A percentile compares a stretch with the other conserved stretches of the same genome.
These are phyloP conservation scores for Prunella fulvescens DNA, from an alignment of 2,113 vertebrate species.

Conservation along the genomic window DNA sequence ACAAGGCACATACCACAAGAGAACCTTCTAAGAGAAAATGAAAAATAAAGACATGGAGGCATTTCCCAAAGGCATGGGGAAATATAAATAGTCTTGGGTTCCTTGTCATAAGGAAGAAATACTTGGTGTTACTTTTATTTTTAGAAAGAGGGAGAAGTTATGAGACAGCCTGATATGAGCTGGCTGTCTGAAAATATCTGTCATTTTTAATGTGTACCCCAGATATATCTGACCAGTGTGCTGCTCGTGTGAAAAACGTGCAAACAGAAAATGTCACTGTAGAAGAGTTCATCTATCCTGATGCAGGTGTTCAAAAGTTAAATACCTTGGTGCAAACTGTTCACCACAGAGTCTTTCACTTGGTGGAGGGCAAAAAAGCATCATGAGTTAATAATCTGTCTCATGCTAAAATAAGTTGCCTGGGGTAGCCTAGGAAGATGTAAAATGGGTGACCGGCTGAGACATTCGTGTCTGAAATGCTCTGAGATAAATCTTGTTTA, in stretches of 20 bases:
- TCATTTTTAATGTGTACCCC: slow-evolving; percentile 16
- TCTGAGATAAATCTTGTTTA: neutral
- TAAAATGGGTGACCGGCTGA: neutral
- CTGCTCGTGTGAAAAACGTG: neutral
- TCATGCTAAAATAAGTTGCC: neutral
- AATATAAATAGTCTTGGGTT: slow-evolving; percentile 44
- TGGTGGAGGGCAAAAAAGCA: neutral
- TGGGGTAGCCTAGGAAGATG: neutral
- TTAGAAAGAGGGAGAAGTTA: slow-evolving; percentile 43
- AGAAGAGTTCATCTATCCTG: neutral
- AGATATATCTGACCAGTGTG: slow-evolving; percentile 14
- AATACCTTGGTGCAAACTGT: neutral
- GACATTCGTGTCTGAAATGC: neutral
- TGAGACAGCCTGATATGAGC: slow-evolving; percentile 25
- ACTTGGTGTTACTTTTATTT: slow-evolving; percentile 52
- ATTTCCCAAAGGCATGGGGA: slow-evolving; percentile 28
- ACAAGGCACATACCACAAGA: neutral
- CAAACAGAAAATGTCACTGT: neutral
- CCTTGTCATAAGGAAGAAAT: slow-evolving; percentile 44
- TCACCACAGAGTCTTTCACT: neutral
- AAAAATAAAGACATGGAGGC: neutral
- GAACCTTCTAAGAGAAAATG: neutral
- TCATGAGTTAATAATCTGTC: neutral
- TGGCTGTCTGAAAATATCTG: slow-evolving; percentile 36
- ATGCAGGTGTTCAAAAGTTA: neutral